Conservation (phyloP, 2,888 invertebrate genomes). For the Gandaritis pyraliata region DNA sequence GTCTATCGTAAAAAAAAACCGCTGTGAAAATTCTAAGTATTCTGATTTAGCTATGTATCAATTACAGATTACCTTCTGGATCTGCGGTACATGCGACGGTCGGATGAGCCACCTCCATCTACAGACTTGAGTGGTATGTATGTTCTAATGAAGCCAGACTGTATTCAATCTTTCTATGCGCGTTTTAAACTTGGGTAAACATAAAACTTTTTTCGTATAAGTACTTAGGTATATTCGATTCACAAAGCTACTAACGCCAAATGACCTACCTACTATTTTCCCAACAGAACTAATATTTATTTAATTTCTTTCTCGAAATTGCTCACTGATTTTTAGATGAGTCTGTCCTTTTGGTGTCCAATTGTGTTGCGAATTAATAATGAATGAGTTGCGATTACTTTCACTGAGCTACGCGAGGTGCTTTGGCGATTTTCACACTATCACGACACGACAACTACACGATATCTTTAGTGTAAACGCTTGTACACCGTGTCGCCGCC, state of each 20-base stretch:
- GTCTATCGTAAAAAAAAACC: no score
- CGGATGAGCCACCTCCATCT: constrained; percentile 52
- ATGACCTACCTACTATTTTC: no score
- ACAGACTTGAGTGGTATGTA: constrained; percentile 64
- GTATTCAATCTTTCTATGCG: no score
- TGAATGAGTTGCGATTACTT: constrained; percentile 39
- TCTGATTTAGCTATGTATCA: constrained; percentile 11
- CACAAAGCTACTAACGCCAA: no score
- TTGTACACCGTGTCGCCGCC: no score
- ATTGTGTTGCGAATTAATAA: constrained; percentile 44
- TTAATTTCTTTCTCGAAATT: constrained; percentile 8
- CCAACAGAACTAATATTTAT: no score
- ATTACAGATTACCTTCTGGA: constrained; percentile 82
- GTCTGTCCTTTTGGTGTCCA: constrained; percentile 42
- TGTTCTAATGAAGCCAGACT: no score
- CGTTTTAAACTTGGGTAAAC: no score
- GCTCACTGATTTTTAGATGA: constrained; percentile 36
- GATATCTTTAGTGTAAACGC: no score
- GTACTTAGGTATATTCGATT: no score
- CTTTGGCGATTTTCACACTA: neutral
- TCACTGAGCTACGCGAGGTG: constrained; percentile 16
- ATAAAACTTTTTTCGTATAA: no score
- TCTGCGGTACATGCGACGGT: constrained; percentile 72
- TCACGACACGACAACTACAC: no score
- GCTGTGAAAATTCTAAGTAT: neutral